A percentile compares a stretch with the other conserved stretches of the same genome.
phyloP scores from a whole-genome alignment of 2,888 invertebrate genomes.

The Mamestra brassicae region DNA sequence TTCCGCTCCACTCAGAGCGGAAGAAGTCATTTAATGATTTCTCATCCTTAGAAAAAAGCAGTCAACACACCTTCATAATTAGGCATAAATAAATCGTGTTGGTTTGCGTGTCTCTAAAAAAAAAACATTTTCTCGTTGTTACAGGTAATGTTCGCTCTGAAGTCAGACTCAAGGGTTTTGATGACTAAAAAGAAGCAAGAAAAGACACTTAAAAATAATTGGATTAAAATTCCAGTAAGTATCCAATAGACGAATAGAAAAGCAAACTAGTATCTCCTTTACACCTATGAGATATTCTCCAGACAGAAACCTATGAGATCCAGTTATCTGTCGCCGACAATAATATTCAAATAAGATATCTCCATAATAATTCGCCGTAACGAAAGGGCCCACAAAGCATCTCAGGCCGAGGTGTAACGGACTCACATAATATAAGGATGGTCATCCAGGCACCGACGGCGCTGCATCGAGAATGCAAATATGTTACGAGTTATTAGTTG shows the following conservation, averaged over 20 bases:
- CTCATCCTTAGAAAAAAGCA: too few relatives aligned
- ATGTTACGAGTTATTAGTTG: constrained; percentile 42
- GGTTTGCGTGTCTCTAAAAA: background rate
- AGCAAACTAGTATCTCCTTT: constrained; percentile 19
- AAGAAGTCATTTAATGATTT: too few relatives aligned
- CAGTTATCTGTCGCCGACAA: constrained; percentile 64
- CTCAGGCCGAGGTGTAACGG: constrained; percentile 51
- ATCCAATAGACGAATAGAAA: background rate
- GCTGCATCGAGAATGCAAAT: constrained; percentile 48
- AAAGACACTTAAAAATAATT: background rate
- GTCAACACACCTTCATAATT: too few relatives aligned
- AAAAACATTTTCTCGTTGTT: constrained; percentile 21
- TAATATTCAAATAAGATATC: constrained; percentile 72
- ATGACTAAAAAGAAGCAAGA: background rate
- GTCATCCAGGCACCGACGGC: constrained; percentile 47
- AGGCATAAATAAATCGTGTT: too few relatives aligned
- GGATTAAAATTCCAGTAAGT: background rate
- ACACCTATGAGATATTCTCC: constrained; percentile 24
- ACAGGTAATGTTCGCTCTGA: constrained; percentile 38
- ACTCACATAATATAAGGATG: constrained; percentile 49
- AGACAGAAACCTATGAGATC: constrained; percentile 59
- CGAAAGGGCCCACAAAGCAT: constrained; percentile 67
- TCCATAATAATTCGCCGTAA: constrained; percentile 70
- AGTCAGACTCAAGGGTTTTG: background rate
- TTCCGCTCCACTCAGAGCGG: too few relatives aligned